Percentiles rank a stretch among this genome's conserved stretches.
Evolutionary conservation across 2,113 vertebrate genomes (phyloP).

Genomic region (Sander vitreus): DNA sequence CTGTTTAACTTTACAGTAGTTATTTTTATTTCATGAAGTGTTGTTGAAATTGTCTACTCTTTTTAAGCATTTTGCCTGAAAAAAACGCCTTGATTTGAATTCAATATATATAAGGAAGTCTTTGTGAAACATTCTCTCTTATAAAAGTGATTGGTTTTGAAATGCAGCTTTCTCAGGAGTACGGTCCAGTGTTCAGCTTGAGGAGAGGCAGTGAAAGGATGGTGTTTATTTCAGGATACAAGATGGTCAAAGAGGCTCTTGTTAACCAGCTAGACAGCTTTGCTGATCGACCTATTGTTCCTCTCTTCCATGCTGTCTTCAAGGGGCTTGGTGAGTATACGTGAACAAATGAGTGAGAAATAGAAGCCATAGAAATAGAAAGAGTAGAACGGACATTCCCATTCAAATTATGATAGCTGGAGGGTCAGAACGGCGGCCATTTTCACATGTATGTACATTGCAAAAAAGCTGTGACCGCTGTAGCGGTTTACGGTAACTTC

Average conservation of each 20-base stretch:
- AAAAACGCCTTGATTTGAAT: not conserved
- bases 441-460: no score
- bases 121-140: not conserved
- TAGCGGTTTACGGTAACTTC: no score
- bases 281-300: constrained; percentile 70
- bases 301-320: constrained; percentile 69
- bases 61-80: not conserved
- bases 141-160: not conserved
- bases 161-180: constrained; percentile 80
- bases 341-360: not conserved
- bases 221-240: constrained; percentile 82
- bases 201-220: constrained; percentile 37
- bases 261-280: constrained; percentile 84
- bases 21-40: not conserved
- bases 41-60: not conserved
- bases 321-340: constrained; percentile 79
- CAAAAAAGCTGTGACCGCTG: no score
- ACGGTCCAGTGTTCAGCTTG: constrained; percentile 81
- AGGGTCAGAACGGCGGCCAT: no score
- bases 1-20: no score
- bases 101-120: not conserved
- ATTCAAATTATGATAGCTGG: no score
- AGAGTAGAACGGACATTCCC: no score
- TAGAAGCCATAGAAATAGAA: no score
- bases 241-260: constrained; percentile 87